Conservation (phyloP, 2,113 vertebrate genomes). For the Phalacrocorax brasilianus region DNA sequence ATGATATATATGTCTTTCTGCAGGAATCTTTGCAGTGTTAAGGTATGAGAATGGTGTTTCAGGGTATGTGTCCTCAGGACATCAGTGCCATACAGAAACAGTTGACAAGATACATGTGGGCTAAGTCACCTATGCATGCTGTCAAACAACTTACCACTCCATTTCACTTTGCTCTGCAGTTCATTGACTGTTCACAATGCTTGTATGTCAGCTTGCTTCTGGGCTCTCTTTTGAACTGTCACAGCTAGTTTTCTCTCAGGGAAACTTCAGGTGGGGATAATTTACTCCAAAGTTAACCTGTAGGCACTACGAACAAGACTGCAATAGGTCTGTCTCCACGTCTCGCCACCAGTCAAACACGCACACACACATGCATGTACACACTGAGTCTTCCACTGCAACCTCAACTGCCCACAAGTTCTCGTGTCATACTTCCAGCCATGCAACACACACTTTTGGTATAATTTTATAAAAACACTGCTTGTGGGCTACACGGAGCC, state of each 20-base stretch:
- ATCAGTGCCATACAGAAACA: neutral
- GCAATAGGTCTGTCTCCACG: neutral
- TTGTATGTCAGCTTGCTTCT: neutral
- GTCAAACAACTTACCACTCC: slow-evolving; percentile 2
- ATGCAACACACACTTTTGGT: neutral
- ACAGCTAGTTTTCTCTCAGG: neutral
- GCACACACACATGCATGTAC: neutral
- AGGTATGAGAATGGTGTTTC: neutral
- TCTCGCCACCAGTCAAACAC: neutral
- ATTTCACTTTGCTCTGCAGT: neutral
- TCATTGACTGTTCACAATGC: neutral
- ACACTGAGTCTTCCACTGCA: neutral
- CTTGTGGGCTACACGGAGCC: neutral
- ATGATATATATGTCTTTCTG: neutral
- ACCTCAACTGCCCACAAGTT: neutral
- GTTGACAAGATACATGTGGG: neutral
- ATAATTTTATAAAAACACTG: neutral
- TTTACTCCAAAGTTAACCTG: neutral
- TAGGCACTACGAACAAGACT: neutral
- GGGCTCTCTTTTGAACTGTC: slow-evolving; percentile 8
- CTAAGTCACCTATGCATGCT: neutral
- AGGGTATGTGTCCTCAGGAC: neutral
- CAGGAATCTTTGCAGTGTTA: neutral
- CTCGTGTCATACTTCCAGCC: neutral
- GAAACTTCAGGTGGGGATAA: neutral